Evolutionary conservation across 1,140 invertebrate species (phyloP).

Genomic region (Tetramorium simillimum): DNA sequence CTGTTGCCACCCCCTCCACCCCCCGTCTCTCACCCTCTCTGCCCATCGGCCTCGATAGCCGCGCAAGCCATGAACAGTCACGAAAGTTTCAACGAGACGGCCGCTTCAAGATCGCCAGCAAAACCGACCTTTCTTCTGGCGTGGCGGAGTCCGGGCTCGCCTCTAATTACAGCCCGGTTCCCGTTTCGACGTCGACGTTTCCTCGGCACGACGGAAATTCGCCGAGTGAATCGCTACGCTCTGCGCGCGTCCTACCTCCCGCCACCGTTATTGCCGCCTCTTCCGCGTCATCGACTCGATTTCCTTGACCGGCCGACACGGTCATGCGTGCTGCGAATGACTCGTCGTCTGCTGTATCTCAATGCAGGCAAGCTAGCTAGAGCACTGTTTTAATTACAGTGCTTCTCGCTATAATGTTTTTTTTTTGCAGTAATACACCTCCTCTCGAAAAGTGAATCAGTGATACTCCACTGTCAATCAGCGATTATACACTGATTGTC

Average conservation of each 20-base stretch:
- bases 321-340: neutral
- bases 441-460: too few relatives aligned
- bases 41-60: slow-evolving; percentile 24
- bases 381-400: neutral
- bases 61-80: slow-evolving; percentile 26
- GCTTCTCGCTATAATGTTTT: neutral
- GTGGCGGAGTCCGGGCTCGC: slow-evolving; percentile 54
- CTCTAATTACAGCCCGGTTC: slow-evolving; percentile 71
- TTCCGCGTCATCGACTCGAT: neutral
- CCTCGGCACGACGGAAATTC: slow-evolving; percentile 69
- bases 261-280: neutral
- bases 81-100: slow-evolving; percentile 65
- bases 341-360: neutral
- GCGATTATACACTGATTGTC: too few relatives aligned
- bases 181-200: slow-evolving; percentile 64
- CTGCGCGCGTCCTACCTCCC: too few relatives aligned
- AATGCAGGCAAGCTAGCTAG: neutral
- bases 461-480: too few relatives aligned
- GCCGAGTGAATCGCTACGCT: slow-evolving; percentile 52
- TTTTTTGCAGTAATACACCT: neutral
- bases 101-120: slow-evolving; percentile 60
- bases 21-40: neutral
- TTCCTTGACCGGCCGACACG: neutral
- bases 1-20: too few relatives aligned
- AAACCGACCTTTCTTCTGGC: slow-evolving; percentile 72